These are phyloP conservation scores for Pachymerium ferrugineum DNA, from an alignment of 2,888 invertebrate species.

Conservation along the genomic window DNA sequence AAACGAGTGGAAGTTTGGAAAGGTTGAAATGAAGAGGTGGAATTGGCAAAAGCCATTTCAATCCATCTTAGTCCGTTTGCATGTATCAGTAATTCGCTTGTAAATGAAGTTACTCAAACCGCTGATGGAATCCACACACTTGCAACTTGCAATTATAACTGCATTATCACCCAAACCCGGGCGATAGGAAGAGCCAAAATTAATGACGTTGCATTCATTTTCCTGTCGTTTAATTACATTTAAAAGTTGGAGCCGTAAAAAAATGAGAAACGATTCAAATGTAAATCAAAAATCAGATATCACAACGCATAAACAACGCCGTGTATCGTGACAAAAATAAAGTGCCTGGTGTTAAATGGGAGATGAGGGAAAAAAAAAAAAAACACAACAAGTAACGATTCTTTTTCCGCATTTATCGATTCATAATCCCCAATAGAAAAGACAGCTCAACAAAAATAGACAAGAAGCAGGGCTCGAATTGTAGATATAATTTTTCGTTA, in stretches of 20 bases:
- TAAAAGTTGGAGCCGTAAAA: background rate
- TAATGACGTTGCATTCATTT: background rate
- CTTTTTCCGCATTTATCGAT: background rate
- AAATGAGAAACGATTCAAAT: background rate
- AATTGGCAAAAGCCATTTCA: background rate
- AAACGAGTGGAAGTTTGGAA: no score
- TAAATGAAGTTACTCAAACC: background rate
- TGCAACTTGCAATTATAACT: background rate
- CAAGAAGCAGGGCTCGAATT: background rate
- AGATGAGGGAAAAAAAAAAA: no score
- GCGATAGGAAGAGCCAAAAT: no score
- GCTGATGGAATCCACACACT: background rate
- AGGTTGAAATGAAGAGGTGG: background rate
- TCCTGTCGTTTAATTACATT: background rate
- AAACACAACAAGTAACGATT: background rate
- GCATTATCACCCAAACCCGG: background rate
- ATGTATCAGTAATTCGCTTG: background rate
- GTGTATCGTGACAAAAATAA: background rate
- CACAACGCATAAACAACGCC: background rate
- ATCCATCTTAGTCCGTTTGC: background rate
- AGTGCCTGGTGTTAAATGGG: background rate
- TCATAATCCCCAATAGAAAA: background rate
- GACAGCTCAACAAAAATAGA: constrained; percentile 13
- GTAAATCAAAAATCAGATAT: background rate
- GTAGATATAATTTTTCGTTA: background rate